phyloP scores from a whole-genome alignment of 1,140 invertebrate genomes.

The Solenopsis fugax region DNA sequence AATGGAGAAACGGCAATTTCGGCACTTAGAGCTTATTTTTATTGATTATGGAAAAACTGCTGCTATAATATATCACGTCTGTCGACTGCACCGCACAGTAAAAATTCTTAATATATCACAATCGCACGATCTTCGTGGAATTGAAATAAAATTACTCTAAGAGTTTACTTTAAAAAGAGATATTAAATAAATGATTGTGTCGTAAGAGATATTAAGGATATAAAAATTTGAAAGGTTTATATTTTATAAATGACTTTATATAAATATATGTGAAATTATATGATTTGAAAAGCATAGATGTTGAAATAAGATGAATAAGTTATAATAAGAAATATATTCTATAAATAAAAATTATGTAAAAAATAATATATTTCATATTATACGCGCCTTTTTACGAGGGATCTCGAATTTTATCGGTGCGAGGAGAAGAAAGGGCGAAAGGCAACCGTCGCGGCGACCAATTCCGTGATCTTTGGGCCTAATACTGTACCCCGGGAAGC shows the following conservation, averaged over 20 bases:
- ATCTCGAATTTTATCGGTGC: background rate
- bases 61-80: constrained; percentile 35
- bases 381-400: background rate
- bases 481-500: background rate
- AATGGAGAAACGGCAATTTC: constrained; percentile 59
- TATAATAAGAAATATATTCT: background rate
- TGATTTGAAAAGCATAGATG: background rate
- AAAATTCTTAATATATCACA: background rate
- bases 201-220: background rate
- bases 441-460: background rate
- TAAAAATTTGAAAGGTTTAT: background rate
- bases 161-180: background rate
- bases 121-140: background rate
- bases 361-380: constrained; percentile 1
- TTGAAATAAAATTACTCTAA: background rate
- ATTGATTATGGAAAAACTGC: constrained; percentile 51
- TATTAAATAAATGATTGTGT: too few species aligned
- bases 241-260: background rate
- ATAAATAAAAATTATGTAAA: background rate
- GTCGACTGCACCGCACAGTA: background rate
- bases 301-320: background rate
- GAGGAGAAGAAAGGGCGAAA: constrained; percentile 6
- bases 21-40: constrained; percentile 18
- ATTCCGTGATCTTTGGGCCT: background rate
- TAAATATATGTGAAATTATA: background rate